A percentile compares a stretch with the other conserved stretches of the same genome.
Conservation (phyloP, 2,797 vertebrate species). For the Lithobates pipiens region DNA sequence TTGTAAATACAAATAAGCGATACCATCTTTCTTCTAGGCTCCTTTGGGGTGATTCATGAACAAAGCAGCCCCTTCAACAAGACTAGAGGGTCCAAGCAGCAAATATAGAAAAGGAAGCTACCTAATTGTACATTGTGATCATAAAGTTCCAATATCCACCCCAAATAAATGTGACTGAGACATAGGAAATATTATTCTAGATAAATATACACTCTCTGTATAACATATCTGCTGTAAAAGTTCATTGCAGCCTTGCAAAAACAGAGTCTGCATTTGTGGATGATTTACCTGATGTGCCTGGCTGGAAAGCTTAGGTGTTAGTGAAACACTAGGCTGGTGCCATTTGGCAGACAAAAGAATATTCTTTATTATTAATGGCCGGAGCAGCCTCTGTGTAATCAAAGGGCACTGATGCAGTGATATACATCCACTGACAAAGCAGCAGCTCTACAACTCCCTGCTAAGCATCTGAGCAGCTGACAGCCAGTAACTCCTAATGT, state of each 20-base stretch:
- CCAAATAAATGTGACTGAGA: background rate
- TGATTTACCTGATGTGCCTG: constrained; percentile 73
- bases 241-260: constrained; percentile 10
- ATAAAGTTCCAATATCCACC: background rate
- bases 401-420: constrained; percentile 81
- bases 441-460: constrained; percentile 70
- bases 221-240: constrained; percentile 14
- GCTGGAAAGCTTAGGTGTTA: constrained; percentile 70
- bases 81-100: background rate
- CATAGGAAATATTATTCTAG: background rate
- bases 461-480: constrained; percentile 72
- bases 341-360: constrained; percentile 80
- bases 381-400: constrained; percentile 80
- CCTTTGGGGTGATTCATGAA: background rate
- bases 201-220: background rate
- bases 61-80: background rate
- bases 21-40: background rate
- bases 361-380: constrained; percentile 80
- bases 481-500: constrained; percentile 71
- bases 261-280: constrained; percentile 46
- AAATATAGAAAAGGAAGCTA: background rate
- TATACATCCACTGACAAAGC: constrained; percentile 79
- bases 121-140: background rate
- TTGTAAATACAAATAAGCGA: background rate
- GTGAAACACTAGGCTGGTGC: constrained; percentile 66